Evolutionary conservation across 2,888 invertebrate species (phyloP), one percentile per base, ranked within the genome.

Genomic region (Callyntrura sp.): DNA sequence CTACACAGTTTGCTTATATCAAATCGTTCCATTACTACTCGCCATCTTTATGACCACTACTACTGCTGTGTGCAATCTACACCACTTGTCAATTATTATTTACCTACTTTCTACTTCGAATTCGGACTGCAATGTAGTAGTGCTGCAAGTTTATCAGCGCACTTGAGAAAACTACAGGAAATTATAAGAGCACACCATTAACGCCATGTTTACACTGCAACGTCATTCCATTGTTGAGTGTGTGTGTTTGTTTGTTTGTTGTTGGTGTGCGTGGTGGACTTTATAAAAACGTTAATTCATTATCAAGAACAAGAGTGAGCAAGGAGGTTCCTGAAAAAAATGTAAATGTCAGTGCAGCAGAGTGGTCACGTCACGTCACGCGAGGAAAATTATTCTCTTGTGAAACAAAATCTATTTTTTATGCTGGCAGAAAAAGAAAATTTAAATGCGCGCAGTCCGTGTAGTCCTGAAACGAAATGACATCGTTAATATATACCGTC

Each of bases 321-420:
- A 68, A 43, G 35, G 6, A 68, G 68, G 68, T 68, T 68, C 43
- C 35, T 2, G 6, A 35, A 43, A 68, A 68, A 65, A 68, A 68
- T 60, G 23, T 60, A 65, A 68, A 68, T 60, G 23, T 20, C 60
- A 60, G 60, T 60, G 60, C 5, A 8, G 14, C n/a, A 3, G 2
- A 55, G 55, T 55, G 55, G 55, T 55, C 55, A 55, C n/a, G 28
- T 14, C 68, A 68, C 68, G 68, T 68, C 68, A 68, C 68, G 68
- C 68, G 68, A 68, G 68, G 28, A 35, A 35, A 68, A 68, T 68
- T 68, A 68, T 35, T n/a, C 20, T 65, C 17, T 14, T 43, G 35
- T 35, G 68, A 68, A 60, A 60, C 17, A 2, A n/a, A 65, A n/a
- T 25, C n/a, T 20, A 28, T 68, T 12, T 25, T 35, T 14, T 55